Evolutionary conservation across 2,113 vertebrate genomes (phyloP).

Genomic region (Pterocles gutturalis): DNA sequence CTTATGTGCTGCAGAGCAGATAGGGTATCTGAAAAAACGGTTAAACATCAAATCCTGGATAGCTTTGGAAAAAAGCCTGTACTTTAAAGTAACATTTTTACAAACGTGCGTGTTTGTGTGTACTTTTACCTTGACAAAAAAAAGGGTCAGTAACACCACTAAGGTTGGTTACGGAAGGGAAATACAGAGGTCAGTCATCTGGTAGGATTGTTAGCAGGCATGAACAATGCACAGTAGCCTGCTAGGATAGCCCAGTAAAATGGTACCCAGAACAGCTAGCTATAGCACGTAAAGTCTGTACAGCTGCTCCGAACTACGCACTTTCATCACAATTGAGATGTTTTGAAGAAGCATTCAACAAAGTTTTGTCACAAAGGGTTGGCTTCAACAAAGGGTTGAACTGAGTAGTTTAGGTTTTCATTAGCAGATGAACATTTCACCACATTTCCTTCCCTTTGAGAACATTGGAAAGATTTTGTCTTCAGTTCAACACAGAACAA

Average conservation of each 20-base stretch:
- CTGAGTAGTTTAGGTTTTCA: not conserved
- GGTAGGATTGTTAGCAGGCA: not conserved
- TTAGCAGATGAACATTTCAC: not conserved
- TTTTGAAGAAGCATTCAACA: not conserved
- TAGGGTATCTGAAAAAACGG: not conserved
- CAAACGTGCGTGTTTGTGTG: not conserved
- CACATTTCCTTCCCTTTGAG: not conserved
- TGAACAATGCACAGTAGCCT: not conserved
- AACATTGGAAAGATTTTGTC: not conserved
- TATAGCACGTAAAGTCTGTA: not conserved
- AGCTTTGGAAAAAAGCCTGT: not conserved
- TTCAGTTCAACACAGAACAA: not conserved
- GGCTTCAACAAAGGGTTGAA: not conserved
- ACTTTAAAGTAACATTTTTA: not conserved
- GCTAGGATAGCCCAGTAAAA: not conserved
- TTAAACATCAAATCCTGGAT: not conserved
- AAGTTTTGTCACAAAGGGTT: not conserved
- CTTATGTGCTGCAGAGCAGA: not conserved
- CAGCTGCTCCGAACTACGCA: not conserved
- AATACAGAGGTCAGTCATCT: not conserved
- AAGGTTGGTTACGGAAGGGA: not conserved
- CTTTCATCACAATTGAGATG: not conserved
- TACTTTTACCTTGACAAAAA: not conserved
- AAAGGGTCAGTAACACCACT: not conserved
- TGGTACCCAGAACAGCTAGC: not conserved